These are phyloP conservation scores for Dendrocopos noguchii DNA, from an alignment of 2,113 vertebrate species.

Conservation along the genomic window DNA sequence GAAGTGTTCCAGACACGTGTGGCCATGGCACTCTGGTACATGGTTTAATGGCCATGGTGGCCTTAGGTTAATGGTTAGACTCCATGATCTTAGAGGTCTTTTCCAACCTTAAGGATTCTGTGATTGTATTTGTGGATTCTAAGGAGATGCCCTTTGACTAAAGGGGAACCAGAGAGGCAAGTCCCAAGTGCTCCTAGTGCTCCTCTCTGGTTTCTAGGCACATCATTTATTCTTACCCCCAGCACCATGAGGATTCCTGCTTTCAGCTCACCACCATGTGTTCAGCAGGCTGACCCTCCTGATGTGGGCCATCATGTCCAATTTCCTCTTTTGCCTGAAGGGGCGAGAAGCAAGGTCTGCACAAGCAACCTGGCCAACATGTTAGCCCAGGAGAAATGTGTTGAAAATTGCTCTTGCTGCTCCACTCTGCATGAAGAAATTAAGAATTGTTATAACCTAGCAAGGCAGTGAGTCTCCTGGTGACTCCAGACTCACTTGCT, in stretches of 20 bases:
- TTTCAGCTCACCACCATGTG: neutral
- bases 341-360: neutral
- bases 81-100: no score
- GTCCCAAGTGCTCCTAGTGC: neutral
- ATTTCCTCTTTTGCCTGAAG: constrained; percentile 18
- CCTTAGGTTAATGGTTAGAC: no score
- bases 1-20: no score
- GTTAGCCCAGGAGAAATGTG: neutral
- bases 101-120: no score
- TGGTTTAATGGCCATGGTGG: no score
- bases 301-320: neutral
- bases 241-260: neutral
- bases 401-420: neutral
- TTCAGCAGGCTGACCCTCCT: neutral
- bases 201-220: neutral
- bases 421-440: neutral
- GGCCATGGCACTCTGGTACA: no score
- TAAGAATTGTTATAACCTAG: neutral
- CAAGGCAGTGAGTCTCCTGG: neutral
- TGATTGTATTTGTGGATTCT: no score
- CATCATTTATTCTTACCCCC: neutral
- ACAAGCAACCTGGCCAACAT: neutral
- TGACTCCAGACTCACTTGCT: neutral
- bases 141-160: neutral
- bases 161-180: neutral